Evolutionary conservation across 2,888 invertebrate genomes (phyloP), one percentile per base, ranked within the genome.

Genomic region (Phalera bucephala): DNA sequence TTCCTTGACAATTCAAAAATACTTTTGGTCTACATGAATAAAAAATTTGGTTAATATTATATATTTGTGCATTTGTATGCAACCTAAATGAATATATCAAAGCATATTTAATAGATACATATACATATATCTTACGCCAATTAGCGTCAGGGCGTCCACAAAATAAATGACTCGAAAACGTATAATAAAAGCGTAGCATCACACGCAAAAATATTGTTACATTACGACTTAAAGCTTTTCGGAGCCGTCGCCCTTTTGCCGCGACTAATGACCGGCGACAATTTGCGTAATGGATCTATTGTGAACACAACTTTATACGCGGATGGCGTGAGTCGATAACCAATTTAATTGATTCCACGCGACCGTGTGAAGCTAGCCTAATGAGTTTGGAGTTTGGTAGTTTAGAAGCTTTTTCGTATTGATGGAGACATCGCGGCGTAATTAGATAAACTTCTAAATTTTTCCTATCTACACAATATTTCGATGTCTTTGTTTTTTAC

Each of bases 201-300:
- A 58, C 87, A 88, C 87, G 88, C 86, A 72, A 88, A 84, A 84
- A 76, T 69, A 79, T 77, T 72, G 80, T 86, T 83, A 84, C 60
- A 50, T 17, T 47, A 41, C 45, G 51, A 50, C 55, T 51, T 51
- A 8, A 29, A n/a, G 7, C 19, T 17, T 31, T 29, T 36, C 36
- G 41, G 32, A 34, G 31, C 45, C 45, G 41, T 40, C 45, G 46
- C 40, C 45, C 52, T 33, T 55, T n/a, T 53, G 48, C 51, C 49
- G 52, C 47, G 47, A 45, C 70, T 78, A 77, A 80, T 75, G 76
- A 76, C 65, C 58, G 70, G 57, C 51, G 69, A 82, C 85, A 86
- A 87, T 87, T 86, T 85, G 74, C 73, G 80, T 87, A 88, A 89
- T 89, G 86, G 80, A 79, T 72, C 78, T 62, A 83, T 86, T 88